Percentiles rank a stretch among this genome's conserved stretches.
Conservation (phyloP, 2,888 invertebrate genomes). For the Trilocha varians region DNA sequence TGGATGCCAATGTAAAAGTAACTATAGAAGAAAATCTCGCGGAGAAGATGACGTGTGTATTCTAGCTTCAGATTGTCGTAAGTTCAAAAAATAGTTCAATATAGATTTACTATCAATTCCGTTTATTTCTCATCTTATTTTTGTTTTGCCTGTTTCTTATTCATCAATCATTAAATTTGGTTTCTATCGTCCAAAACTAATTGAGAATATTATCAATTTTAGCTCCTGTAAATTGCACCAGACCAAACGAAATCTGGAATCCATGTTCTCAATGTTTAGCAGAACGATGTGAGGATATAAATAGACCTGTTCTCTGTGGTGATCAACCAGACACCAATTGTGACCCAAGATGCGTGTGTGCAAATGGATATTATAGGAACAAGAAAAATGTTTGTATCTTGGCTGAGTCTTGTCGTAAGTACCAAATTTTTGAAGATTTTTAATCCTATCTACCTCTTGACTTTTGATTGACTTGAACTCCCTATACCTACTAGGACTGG, state of each 20-base stretch:
- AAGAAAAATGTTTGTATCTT: slow-evolving; percentile 19
- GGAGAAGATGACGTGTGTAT: slow-evolving; percentile 24
- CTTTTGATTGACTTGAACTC: too few species aligned
- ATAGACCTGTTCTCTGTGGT: not conserved
- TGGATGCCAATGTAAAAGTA: slow-evolving; percentile 30
- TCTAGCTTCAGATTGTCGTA: slow-evolving; percentile 31
- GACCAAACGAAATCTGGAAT: slow-evolving; percentile 21
- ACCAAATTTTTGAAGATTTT: not conserved
- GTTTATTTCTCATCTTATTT: too few species aligned
- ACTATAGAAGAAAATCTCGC: slow-evolving; percentile 20
- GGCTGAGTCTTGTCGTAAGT: slow-evolving; percentile 9
- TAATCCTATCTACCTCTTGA: too few species aligned
- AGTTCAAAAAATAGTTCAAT: too few species aligned
- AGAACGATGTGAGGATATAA: slow-evolving; percentile 20
- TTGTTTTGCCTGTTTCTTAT: too few species aligned
- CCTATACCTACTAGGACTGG: too few species aligned
- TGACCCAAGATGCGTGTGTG: slow-evolving; percentile 28
- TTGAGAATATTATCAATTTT: not conserved
- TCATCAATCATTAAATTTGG: too few species aligned
- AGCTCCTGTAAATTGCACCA: slow-evolving; percentile 24
- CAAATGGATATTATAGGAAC: slow-evolving; percentile 22
- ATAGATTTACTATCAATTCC: too few species aligned
- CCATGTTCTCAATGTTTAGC: slow-evolving; percentile 20
- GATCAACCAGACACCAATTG: slow-evolving; percentile 9
- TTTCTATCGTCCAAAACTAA: too few species aligned